Evolutionary conservation across 2,113 vertebrate genomes (phyloP).

Genomic region (Notarius lentiginosus): DNA sequence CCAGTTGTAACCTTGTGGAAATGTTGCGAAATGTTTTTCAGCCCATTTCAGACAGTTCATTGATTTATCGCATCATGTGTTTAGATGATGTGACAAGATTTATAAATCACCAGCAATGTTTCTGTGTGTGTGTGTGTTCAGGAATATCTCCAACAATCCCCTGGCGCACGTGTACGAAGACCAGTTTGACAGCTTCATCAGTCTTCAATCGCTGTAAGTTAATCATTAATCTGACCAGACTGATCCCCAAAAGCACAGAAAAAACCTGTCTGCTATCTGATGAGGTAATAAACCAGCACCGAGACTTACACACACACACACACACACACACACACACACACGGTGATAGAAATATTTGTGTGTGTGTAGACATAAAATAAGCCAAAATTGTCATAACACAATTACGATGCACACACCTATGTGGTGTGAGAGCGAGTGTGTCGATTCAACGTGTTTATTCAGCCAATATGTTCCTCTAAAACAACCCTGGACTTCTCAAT

Average conservation of each 20-base stretch:
- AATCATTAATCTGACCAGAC: background rate
- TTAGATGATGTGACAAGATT: conserved; percentile 20
- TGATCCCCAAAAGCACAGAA: background rate
- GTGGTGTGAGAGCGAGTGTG: background rate
- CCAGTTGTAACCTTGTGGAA: background rate
- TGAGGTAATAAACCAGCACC: background rate
- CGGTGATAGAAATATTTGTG: background rate
- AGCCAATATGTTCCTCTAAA: background rate
- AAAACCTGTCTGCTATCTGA: background rate
- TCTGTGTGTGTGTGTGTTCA: conserved; percentile 38
- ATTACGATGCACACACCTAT: background rate
- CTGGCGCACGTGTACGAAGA: conserved; percentile 52
- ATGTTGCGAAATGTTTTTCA: too few species aligned
- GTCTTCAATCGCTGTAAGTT: conserved; percentile 69
- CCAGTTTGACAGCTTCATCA: conserved; percentile 66
- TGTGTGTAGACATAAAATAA: background rate
- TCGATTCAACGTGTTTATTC: background rate
- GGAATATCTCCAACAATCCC: conserved; percentile 73
- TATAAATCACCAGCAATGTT: conserved; percentile 11
- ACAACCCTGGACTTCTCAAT: background rate
- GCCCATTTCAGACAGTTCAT: background rate
- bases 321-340: background rate
- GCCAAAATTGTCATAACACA: background rate
- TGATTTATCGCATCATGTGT: background rate
- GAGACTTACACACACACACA: background rate